A percentile compares a stretch with the other conserved stretches of the same genome.
Conservation (phyloP, 2,113 vertebrate species). For the Nicator chloris region DNA sequence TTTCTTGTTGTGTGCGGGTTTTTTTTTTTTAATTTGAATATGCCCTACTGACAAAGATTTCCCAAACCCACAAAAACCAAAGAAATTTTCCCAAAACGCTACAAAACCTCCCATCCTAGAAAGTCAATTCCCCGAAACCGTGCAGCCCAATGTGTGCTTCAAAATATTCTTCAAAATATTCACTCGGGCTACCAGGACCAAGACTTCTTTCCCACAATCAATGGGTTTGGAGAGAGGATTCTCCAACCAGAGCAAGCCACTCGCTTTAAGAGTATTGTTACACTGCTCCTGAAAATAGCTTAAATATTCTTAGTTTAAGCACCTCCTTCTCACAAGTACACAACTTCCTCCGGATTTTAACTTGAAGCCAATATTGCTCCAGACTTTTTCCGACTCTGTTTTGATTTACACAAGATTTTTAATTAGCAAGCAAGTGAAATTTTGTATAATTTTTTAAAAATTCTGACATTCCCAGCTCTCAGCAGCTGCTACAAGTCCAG, state of each 20-base stretch:
- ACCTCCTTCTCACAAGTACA: neutral
- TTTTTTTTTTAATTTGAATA: neutral
- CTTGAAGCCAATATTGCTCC: neutral
- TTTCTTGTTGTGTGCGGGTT: constrained; percentile 46
- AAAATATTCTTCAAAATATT: neutral
- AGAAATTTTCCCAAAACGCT: neutral
- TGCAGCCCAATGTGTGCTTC: neutral
- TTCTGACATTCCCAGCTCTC: neutral
- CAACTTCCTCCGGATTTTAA: neutral
- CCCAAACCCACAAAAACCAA: neutral
- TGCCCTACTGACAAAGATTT: constrained; percentile 3
- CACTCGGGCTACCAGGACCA: neutral
- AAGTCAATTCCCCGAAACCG: neutral
- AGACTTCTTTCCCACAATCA: neutral
- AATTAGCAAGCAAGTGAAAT: neutral
- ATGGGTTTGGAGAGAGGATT: neutral
- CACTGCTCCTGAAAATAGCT: neutral
- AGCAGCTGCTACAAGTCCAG: neutral
- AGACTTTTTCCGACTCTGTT: neutral
- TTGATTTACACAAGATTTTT: neutral
- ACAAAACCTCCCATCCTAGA: neutral
- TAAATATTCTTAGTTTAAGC: neutral
- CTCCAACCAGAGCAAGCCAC: neutral
- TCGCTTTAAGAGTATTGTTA: neutral
- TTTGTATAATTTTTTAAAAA: fast-evolving